Evolutionary conservation across 2,797 vertebrate genomes (phyloP).

Genomic region (Sternarchorhynchus goeldii): DNA sequence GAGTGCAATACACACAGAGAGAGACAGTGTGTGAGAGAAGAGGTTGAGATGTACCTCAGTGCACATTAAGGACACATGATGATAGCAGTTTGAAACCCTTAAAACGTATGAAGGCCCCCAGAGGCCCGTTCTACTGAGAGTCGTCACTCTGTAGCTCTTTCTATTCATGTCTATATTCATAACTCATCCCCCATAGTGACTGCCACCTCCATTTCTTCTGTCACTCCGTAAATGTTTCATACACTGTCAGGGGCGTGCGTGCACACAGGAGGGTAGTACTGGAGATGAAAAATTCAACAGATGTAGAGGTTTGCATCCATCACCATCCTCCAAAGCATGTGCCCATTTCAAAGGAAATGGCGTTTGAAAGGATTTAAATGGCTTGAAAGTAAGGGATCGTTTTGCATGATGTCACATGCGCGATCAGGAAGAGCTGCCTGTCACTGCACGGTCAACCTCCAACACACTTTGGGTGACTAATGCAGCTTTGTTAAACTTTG

Average conservation of each 20-base stretch:
- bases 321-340: constrained; percentile 49
- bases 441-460: constrained; percentile 4
- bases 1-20: constrained; percentile 34
- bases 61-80: constrained; percentile 45
- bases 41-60: constrained; percentile 16
- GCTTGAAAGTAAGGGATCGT: constrained; percentile 40
- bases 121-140: constrained; percentile 50
- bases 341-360: constrained; percentile 57
- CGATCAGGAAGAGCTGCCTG: constrained; percentile 11
- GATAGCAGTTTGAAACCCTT: constrained; percentile 42
- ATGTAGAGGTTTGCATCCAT: constrained; percentile 69
- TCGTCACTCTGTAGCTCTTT: constrained; percentile 34
- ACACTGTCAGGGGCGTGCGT: constrained; percentile 53
- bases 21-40: constrained; percentile 1
- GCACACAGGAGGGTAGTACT: constrained; percentile 60
- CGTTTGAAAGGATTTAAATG: constrained; percentile 59
- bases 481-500: background rate
- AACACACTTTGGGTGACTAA: constrained; percentile 7
- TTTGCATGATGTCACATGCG: constrained; percentile 37
- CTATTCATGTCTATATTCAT: constrained; percentile 39
- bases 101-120: constrained; percentile 37
- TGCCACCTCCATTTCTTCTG: constrained; percentile 62
- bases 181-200: constrained; percentile 57
- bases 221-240: constrained; percentile 61
- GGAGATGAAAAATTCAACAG: constrained; percentile 72